Evolutionary conservation across 2,113 vertebrate species (phyloP), one percentile per base, ranked within the genome.

Genomic region (Melanotaenia duboulayi): DNA sequence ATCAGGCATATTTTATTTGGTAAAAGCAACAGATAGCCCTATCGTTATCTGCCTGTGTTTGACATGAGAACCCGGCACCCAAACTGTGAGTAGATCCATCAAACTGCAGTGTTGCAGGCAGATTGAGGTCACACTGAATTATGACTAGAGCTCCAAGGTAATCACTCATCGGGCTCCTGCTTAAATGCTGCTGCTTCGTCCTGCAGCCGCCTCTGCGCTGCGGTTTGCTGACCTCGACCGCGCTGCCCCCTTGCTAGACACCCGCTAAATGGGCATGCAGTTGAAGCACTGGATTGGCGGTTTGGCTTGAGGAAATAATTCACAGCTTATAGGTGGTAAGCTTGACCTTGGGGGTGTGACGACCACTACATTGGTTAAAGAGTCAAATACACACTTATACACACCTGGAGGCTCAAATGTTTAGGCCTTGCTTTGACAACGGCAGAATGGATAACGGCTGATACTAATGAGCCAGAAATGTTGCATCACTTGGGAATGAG

Each of bases 41-140:
- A 77, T 83, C 76, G 84, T 84, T 83, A 90, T 91, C 84, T 74
- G 76, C 82, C 77, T 42, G 79, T 86, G 87, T 87, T 86, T 92
- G 92, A 93, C 92, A 92, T 81, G 58, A 82, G 81, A 65, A 85
- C 81, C 54, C 55, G 80, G 85, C 90, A 89, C 84, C 84, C 79
- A 81, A 90, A 91, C 88, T 76, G 86, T 71, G 82, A 88, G 90
- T 85, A 80, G 79, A 93, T 94, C 92, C 91, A 93, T 94, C 93
- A 93, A 84, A 66, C 76, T 71, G 65, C 46, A 70, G 89, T 50
- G 72, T 59, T 52, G 76, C 75, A 93, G 94, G 91, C 93, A 94
- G 88, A 94, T 94, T 93, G 92, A 94, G 94, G 94, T 95, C 93
- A 93, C 24, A 55, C 86, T 94, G 94, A 95, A 94, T 95, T 94